Evolutionary conservation across 2,797 vertebrate genomes (phyloP), one percentile per base, ranked within the genome.

Genomic region (Micropoecilia bifurca): DNA sequence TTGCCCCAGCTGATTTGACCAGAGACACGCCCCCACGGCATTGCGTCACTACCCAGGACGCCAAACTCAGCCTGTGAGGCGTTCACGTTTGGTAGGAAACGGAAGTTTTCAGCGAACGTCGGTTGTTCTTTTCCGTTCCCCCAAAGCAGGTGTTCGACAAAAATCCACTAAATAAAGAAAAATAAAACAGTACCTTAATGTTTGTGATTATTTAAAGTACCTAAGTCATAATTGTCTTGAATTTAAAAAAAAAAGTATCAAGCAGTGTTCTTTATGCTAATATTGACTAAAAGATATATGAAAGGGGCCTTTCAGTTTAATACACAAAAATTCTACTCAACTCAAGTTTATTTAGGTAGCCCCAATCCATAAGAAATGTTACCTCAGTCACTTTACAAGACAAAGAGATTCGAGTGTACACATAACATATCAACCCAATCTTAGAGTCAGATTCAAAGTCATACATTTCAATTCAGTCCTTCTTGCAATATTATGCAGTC

Each of bases 1-100:
- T 96, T 93, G 93, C 91, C 91, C 92, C 94, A 95, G 94, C 94
- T 95, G 94, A 95, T 95, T 95, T 92, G 81, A 81, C 76, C 74
- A 74, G 75, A 74, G 90, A 53, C 94, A 95, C 95, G 94, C 95
- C 94, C 76, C 94, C 57, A 74, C 43, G 36, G 2, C 75, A 3
- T 25, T 77, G 81, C 95, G 95, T 95, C 94, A 95, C 86, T 43
- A 69, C 83, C 41, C 81, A 77, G 80, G 45, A 69, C 85, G 48
- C 50, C 57, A 76, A 74, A 73, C 78, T 85, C 69, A 61, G 50
- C 2, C 39, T 39, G 59, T 85, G 93, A 33, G 86, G 88, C 92
- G 14, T 95, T 95, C 88, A 90, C 0, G 80, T 25, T n/a, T 77
- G 0, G 39, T 82, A 76, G 48, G 71, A 20, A 78, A 80, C 71